A percentile compares a stretch with the other conserved stretches of the same genome.
Evolutionary conservation across 1,140 invertebrate genomes (phyloP).

Genomic region (Leptinotarsa defecta): DNA sequence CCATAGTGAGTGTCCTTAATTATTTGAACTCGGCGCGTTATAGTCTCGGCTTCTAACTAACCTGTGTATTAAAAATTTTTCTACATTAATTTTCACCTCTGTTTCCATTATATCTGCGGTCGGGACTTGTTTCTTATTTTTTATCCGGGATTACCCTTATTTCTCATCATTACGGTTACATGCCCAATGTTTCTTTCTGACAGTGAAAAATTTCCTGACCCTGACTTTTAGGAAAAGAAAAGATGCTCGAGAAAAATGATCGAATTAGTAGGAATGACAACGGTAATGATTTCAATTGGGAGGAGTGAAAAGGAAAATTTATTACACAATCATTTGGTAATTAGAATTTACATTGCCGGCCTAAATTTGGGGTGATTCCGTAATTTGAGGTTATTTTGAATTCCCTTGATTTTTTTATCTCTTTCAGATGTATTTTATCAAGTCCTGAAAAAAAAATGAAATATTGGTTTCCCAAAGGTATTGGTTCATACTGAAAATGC

Average conservation of each 20-base stretch:
- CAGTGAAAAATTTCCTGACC: background rate
- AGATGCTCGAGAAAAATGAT: background rate
- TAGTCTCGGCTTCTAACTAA: background rate
- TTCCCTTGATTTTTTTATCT: no score
- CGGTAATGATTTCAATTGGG: no score
- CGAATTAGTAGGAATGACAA: no score
- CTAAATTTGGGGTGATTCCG: no score
- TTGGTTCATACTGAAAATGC: no score
- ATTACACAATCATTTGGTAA: no score
- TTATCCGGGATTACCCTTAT: background rate
- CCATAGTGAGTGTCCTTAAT: background rate
- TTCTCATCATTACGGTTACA: background rate
- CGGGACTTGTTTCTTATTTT: background rate
- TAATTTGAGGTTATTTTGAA: no score
- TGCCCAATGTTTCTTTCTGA: background rate
- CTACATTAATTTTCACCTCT: background rate
- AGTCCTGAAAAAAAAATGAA: no score
- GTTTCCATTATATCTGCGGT: background rate
- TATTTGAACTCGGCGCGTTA: background rate
- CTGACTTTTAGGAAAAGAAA: background rate
- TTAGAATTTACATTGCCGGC: no score
- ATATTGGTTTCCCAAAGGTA: no score
- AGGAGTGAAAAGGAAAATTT: no score
- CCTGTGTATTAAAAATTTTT: constrained; percentile 1
- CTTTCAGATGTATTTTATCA: no score